These are phyloP conservation scores for Myotis vivesi DNA, from an alignment of 2,797 vertebrate genomes.

Conservation along the genomic window DNA sequence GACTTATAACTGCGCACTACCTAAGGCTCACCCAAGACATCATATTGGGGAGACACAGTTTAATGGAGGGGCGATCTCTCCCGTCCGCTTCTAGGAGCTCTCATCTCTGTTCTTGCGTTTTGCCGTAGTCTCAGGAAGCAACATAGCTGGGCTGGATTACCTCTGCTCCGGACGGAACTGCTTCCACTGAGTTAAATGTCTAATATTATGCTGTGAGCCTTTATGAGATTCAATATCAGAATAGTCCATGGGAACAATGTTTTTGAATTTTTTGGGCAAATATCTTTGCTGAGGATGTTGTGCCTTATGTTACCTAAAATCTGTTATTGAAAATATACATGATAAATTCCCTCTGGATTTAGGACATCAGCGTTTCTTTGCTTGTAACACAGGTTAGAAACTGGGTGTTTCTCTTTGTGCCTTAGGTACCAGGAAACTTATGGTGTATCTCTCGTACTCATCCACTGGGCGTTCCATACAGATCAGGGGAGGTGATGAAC, in stretches of 20 bases:
- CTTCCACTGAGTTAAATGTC: constrained; percentile 9
- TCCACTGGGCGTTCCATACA: background rate
- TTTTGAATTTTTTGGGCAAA: background rate
- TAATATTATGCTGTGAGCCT: background rate
- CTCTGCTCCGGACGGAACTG: background rate
- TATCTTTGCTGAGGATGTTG: background rate
- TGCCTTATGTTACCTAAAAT: constrained; percentile 18
- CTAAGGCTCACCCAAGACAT: constrained; percentile 3
- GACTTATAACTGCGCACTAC: constrained; percentile 35
- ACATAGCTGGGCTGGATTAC: background rate
- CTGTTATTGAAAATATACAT: constrained; percentile 22
- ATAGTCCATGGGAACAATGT: background rate
- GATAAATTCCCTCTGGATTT: constrained; percentile 31
- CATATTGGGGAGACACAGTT: background rate
- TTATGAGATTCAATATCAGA: constrained; percentile 32
- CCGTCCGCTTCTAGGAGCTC: background rate
- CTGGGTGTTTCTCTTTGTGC: background rate
- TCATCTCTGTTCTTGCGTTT: background rate
- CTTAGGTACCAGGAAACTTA: background rate
- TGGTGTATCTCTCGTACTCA: background rate
- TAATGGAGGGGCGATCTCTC: background rate
- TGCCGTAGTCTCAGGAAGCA: background rate
- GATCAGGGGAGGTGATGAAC: background rate
- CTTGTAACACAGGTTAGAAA: constrained; percentile 23
- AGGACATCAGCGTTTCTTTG: constrained; percentile 14